Conservation (phyloP, 2,797 vertebrate species). For the Garrulus glandarius region DNA sequence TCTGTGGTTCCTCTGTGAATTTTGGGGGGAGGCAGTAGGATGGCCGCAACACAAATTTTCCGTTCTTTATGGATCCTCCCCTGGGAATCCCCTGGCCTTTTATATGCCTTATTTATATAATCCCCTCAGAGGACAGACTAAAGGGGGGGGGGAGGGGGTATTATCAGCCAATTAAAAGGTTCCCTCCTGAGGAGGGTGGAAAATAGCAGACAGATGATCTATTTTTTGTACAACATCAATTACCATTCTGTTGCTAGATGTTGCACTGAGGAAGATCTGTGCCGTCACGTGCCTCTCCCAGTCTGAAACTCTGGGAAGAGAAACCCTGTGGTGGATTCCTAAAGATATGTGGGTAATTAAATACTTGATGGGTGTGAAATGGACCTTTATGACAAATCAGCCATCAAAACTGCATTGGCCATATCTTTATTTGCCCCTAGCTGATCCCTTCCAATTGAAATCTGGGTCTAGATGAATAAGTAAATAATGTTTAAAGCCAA, state of each 20-base stretch:
- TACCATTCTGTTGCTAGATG: conserved; percentile 36
- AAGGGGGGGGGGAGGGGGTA: neutral
- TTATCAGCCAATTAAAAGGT: conserved; percentile 60
- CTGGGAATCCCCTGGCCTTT: conserved; percentile 54
- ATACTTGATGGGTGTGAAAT: neutral
- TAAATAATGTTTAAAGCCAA: neutral
- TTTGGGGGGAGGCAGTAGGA: neutral
- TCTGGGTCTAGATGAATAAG: neutral
- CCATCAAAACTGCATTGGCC: neutral
- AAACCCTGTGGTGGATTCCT: neutral
- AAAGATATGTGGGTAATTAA: neutral
- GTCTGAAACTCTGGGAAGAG: neutral
- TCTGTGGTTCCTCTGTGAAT: neutral
- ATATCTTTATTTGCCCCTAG: neutral
- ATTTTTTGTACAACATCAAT: conserved; percentile 10
- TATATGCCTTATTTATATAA: conserved; percentile 39
- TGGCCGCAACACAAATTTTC: neutral
- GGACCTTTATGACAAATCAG: neutral
- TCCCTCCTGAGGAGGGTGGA: conserved; percentile 38
- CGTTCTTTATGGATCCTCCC: neutral
- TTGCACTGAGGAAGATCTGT: neutral
- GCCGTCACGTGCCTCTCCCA: neutral
- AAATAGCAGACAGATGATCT: conserved; percentile 31
- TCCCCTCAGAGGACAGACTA: conserved; percentile 17
- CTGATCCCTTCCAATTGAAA: neutral